Base-by-base conservation (phyloP, 1,140 invertebrate species). In the Eubasilissa regina region DNA sequence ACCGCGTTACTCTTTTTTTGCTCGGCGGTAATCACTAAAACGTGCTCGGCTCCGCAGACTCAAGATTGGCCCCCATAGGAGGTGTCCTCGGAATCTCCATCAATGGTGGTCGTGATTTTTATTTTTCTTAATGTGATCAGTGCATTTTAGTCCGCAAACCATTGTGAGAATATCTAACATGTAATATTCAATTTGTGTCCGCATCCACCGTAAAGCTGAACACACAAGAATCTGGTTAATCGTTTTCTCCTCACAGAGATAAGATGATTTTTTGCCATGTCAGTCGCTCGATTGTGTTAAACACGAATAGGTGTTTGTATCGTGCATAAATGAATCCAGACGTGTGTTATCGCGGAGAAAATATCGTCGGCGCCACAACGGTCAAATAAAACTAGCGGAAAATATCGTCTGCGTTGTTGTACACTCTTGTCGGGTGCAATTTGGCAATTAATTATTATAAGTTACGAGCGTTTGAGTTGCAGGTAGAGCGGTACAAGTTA, bases 221-320 rank as follows among this genome's bases (percentile, higher is more conserved):
- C 47, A 70, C 66, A 48, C 66, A 19, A 70, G 17, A 48, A 11
- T 10, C 47, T 19, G 66, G 55, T 43, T 43, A 66, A 43, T 44
- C 62, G 15, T 35, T 17, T 66, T 66, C 62, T 66, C 43, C 15
- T 35, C 62, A n/a, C 25, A 35, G 25, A 35, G 25, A 3, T 35
- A 6, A 35, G 25, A 35, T 1, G 25, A 66, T 17, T 66, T 66
- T 66, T 66, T 66, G 9, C 1, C 13, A 35, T 66, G 43, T 44
- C 62, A 66, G 62, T 66, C 7, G 62, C 43, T 43, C 44, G n/a
- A 66, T 66, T 66, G 62, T 44, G 43, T 66, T 66, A 19, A 21
- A 10, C 55, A 58, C 15, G 21, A 58, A 58, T 58, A 58, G 55
- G 21, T 21, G 55, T 21, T 21, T 21, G 55, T 35, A 35, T 35